phyloP scores from a whole-genome alignment of 2,888 invertebrate species.

The Hemithea aestivaria region DNA sequence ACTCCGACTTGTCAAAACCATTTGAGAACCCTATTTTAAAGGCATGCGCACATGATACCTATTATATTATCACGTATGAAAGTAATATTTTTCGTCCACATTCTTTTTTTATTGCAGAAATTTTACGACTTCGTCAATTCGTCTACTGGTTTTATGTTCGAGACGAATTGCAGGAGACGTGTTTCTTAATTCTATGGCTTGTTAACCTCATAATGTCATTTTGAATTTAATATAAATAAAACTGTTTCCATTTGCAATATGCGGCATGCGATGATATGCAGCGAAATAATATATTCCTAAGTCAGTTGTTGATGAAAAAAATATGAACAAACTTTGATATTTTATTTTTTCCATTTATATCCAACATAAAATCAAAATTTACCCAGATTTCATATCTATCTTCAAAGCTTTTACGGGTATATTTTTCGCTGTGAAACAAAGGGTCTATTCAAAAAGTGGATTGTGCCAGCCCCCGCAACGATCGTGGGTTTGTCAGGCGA shows the following conservation, averaged over 20 bases:
- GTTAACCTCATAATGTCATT: background rate
- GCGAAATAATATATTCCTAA: too few relatives aligned
- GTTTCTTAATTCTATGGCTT: slow-evolving; percentile 13
- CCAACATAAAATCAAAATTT: slow-evolving; percentile 10
- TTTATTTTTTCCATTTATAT: too few relatives aligned
- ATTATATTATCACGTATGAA: slow-evolving; percentile 61
- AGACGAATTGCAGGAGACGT: slow-evolving; percentile 17
- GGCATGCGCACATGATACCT: slow-evolving; percentile 44
- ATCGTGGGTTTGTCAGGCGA: slow-evolving; percentile 60
- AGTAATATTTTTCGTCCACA: slow-evolving; percentile 45
- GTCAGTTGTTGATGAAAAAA: too few relatives aligned
- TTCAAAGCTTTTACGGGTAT: slow-evolving; percentile 40
- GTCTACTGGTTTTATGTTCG: slow-evolving; percentile 23
- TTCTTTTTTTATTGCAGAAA: slow-evolving; percentile 32
- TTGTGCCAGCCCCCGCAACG: slow-evolving; percentile 55
- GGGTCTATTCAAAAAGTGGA: slow-evolving; percentile 58
- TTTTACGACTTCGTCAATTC: slow-evolving; percentile 40
- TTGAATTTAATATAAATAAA: too few relatives aligned
- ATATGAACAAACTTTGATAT: too few relatives aligned
- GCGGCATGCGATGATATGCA: too few relatives aligned
- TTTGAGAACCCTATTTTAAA: slow-evolving; percentile 48
- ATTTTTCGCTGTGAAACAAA: slow-evolving; percentile 53
- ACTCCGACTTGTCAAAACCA: slow-evolving; percentile 58
- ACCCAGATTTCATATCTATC: slow-evolving; percentile 31
- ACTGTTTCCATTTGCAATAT: too few relatives aligned